These are phyloP conservation scores for Cariama cristata DNA, from an alignment of 2,113 vertebrate species.

Conservation along the genomic window DNA sequence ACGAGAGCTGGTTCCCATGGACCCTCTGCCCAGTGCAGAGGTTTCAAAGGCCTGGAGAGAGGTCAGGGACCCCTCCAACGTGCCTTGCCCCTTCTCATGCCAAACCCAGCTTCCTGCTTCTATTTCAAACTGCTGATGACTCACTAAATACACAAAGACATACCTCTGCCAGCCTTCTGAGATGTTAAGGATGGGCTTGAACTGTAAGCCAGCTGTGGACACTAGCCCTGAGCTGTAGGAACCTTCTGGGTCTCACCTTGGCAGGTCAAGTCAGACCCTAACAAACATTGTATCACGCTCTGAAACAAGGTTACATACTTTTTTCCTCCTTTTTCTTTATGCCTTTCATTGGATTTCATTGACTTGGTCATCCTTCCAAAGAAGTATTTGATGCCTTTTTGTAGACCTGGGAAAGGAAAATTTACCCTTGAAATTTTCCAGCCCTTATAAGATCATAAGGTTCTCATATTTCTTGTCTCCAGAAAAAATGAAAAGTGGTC, in stretches of 20 bases:
- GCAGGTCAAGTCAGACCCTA: neutral
- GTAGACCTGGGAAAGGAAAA: neutral
- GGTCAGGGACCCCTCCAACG: accelerated
- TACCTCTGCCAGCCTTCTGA: neutral
- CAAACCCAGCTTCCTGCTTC: neutral
- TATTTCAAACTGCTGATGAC: neutral
- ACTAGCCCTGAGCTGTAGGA: neutral
- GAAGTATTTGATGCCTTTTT: neutral
- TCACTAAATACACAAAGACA: neutral
- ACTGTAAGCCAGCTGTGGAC: neutral
- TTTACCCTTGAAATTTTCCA: neutral
- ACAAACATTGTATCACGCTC: neutral
- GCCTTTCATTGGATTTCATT: neutral
- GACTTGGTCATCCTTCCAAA: neutral
- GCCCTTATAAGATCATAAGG: neutral
- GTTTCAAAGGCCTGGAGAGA: neutral
- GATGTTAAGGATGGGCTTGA: neutral
- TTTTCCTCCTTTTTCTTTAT: neutral
- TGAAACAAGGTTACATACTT: neutral
- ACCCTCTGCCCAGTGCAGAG: neutral
- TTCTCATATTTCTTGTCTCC: neutral
- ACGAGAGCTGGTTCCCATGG: accelerated
- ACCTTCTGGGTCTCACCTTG: neutral
- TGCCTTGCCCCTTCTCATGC: neutral
- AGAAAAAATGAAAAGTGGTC: neutral